Conservation (phyloP, 2,888 invertebrate genomes). For the Drosophila melanosoma region DNA sequence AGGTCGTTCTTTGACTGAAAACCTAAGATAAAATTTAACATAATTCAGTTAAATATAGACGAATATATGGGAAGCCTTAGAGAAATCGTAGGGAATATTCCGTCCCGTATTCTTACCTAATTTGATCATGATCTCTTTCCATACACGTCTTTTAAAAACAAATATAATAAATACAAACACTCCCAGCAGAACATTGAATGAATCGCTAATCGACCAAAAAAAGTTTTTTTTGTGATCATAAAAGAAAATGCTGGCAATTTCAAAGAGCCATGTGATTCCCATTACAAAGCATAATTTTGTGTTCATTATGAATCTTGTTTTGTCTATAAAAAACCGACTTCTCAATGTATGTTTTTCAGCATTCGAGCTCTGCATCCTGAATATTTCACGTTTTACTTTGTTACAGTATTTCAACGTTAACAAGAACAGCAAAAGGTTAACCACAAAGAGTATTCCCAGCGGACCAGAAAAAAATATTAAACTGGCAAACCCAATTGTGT, state of each 20-base stretch:
- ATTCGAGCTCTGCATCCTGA: constrained; percentile 88
- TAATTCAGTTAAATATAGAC: not conserved
- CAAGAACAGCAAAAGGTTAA: constrained; percentile 89
- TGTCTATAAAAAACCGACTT: constrained; percentile 88
- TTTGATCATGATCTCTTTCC: constrained; percentile 87
- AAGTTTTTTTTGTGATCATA: constrained; percentile 86
- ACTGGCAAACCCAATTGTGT: constrained; percentile 83
- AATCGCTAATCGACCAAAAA: constrained; percentile 87
- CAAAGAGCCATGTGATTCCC: constrained; percentile 91
- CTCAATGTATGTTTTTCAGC: constrained; percentile 87
- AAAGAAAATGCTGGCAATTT: constrained; percentile 87
- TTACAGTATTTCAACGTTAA: constrained; percentile 90
- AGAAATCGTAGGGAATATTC: not conserved
- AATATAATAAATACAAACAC: constrained; percentile 90
- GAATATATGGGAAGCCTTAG: not conserved
- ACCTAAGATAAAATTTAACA: constrained; percentile 16
- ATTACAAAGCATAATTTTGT: constrained; percentile 91
- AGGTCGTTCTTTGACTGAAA: constrained; percentile 12
- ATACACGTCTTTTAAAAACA: constrained; percentile 89
- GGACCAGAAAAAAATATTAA: constrained; percentile 89
- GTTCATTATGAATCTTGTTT: constrained; percentile 90
- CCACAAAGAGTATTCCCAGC: constrained; percentile 87
- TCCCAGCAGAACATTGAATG: constrained; percentile 90
- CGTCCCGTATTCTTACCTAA: constrained; percentile 85
- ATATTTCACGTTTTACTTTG: constrained; percentile 90